These are phyloP conservation scores for Nyleta sp. DNA, from an alignment of 2,888 invertebrate genomes.

Conservation along the genomic window DNA sequence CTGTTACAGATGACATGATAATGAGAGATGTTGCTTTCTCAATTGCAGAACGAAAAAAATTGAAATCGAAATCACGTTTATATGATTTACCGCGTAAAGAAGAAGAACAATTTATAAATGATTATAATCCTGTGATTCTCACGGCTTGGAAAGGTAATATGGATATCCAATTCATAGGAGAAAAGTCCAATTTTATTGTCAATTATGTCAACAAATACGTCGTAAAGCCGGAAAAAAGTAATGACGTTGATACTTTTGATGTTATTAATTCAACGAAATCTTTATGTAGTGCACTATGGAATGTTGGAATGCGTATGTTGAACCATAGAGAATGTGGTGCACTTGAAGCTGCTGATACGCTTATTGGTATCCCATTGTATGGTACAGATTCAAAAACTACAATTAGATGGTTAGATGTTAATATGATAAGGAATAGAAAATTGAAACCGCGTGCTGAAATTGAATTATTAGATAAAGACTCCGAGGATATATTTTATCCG, in stretches of 20 bases:
- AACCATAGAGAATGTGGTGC: no score
- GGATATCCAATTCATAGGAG: no score
- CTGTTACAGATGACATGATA: conserved; percentile 57
- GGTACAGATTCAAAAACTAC: conserved; percentile 73
- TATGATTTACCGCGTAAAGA: conserved; percentile 65
- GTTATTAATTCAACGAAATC: conserved; percentile 71
- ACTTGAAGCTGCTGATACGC: no score
- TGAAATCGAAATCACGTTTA: conserved; percentile 68
- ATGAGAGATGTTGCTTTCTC: conserved; percentile 61
- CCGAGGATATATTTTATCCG: conserved; percentile 70
- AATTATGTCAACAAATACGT: neutral
- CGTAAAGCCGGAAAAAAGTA: conserved; percentile 58
- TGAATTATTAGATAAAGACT: conserved; percentile 49
- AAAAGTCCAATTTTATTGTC: neutral
- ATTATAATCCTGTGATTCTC: conserved; percentile 65
- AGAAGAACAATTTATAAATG: conserved; percentile 5
- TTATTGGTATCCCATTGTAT: conserved; percentile 69
- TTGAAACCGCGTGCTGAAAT: conserved; percentile 37
- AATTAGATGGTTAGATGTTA: conserved; percentile 51
- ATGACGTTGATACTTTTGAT: conserved; percentile 65
- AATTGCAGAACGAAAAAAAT: conserved; percentile 69
- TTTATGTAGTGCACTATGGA: conserved; percentile 69
- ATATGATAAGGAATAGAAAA: conserved; percentile 35
- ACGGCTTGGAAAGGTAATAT: conserved; percentile 71
- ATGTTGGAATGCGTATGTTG: neutral